Evolutionary conservation across 2,888 invertebrate species (phyloP).

Genomic region (Cephus pulcher): DNA sequence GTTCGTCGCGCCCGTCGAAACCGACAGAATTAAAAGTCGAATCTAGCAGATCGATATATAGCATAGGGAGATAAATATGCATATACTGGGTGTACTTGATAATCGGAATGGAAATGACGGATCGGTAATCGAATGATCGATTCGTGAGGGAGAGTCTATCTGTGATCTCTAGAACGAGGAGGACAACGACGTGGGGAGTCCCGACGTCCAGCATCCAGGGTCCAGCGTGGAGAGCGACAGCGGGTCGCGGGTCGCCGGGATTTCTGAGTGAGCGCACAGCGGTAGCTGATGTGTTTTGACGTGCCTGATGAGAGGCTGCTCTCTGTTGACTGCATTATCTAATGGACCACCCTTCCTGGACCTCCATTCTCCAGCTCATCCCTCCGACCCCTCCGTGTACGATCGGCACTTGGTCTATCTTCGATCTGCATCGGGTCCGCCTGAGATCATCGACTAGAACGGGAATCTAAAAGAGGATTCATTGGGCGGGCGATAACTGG

Average conservation of each 20-base stretch:
- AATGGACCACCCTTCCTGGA: conserved; percentile 34
- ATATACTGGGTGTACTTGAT: background rate
- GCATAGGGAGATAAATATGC: background rate
- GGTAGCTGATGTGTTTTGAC: conserved; percentile 66
- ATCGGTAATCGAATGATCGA: conserved; percentile 3
- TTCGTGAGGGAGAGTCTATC: background rate
- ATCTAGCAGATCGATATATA: background rate
- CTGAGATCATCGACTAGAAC: background rate
- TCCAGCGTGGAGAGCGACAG: conserved; percentile 7
- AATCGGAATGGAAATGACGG: background rate
- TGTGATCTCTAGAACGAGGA: background rate
- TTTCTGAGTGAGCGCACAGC: conserved; percentile 64
- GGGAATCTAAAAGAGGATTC: background rate
- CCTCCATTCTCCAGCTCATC: background rate
- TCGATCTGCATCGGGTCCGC: background rate
- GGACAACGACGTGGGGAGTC: conserved; percentile 58
- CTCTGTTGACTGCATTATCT: conserved; percentile 40
- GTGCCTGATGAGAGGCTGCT: conserved; percentile 54
- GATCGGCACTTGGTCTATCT: conserved; percentile 63
- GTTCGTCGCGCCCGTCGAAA: background rate
- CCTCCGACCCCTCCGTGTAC: conserved; percentile 41
- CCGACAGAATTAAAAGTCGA: background rate
- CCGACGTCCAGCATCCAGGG: background rate
- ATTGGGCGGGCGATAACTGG: background rate
- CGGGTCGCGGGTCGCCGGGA: conserved; percentile 26